Evolutionary conservation across 2,888 invertebrate species (phyloP), one percentile per base, ranked within the genome.

Genomic region (Drosophila atripex): DNA sequence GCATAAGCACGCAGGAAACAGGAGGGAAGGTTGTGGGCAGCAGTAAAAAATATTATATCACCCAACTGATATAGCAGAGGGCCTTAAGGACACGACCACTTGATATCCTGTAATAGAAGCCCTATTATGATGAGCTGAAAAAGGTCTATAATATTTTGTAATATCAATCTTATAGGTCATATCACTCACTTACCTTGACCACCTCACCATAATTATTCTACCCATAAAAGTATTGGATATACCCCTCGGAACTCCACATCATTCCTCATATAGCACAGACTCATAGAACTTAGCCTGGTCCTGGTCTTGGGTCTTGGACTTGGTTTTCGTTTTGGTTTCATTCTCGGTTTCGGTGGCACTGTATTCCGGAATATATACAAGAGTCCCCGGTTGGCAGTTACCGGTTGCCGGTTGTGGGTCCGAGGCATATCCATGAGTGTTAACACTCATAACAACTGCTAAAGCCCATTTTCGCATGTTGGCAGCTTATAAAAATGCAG

Each of bases 391-490:
- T 50, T 21, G 49, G 49, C 57, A 68, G 66, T 65, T 52, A 64
- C 73, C 80, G 77, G 80, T 74, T 84, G 80, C 71, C 77, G 47
- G 58, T 59, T 61, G 38, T 47, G 64, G 78, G 68, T 54, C 65
- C 73, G 18, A 64, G 54, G 70, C 73, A 70, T 70, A 74, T 59
- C 75, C 71, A 61, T 66, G 87, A 88, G 83, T 87, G 84, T 85
- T 88, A 88, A 85, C 84, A 88, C 86, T 87, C 88, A 87, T 85
- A 85, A 85, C 85, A 86, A 85, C 84, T 88, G 84, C 84, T 88
- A 88, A 84, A 85, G 88, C 74, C 86, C 82, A 89, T 88, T 90
- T 88, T 89, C 82, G 90, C 90, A 89, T 90, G 89, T 89, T 90
- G 85, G 82, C 86, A 86, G 80, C 89, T 88, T 90, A 88, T 89